Evolutionary conservation across 2,888 invertebrate species (phyloP).

Genomic region (Mesorhabditis spiculigera): DNA sequence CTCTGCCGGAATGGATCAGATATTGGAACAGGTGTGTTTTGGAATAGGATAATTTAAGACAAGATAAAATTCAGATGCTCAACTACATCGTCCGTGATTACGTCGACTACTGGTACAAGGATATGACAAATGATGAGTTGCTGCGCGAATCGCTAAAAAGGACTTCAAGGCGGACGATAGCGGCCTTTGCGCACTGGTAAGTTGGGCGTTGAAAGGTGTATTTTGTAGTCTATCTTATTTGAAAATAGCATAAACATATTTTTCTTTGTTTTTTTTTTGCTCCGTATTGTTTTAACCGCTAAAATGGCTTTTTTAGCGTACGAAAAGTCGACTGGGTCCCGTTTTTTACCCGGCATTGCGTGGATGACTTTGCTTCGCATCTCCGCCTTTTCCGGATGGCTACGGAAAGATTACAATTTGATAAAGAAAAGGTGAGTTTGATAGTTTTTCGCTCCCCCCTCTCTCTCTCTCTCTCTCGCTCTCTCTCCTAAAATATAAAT

Average conservation of each 20-base stretch:
- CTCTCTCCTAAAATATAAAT: no score
- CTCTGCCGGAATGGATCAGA: constrained; percentile 32
- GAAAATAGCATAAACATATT: neutral
- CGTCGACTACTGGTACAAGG: constrained; percentile 54
- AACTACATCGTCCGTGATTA: constrained; percentile 50
- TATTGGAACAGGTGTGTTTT: constrained; percentile 36
- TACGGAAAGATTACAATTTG: constrained; percentile 58
- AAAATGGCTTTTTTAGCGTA: constrained; percentile 29
- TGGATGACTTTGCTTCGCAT: constrained; percentile 86
- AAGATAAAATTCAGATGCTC: constrained; percentile 35
- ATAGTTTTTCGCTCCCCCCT: neutral
- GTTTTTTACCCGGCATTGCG: constrained; percentile 78
- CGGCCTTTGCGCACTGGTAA: constrained; percentile 45
- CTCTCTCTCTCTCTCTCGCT: no score
- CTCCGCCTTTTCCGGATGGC: constrained; percentile 81
- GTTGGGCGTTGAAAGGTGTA: neutral
- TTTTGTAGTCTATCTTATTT: neutral
- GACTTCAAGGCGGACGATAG: constrained; percentile 43
- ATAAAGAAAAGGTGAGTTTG: constrained; percentile 61
- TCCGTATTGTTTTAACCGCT: neutral
- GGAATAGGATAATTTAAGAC: neutral
- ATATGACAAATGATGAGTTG: constrained; percentile 41
- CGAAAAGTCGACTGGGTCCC: constrained; percentile 80
- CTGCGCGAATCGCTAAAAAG: constrained; percentile 46
- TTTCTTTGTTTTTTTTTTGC: neutral